Evolutionary conservation across 1,140 invertebrate genomes (phyloP).

Genomic region (Scaptomyza pallida): DNA sequence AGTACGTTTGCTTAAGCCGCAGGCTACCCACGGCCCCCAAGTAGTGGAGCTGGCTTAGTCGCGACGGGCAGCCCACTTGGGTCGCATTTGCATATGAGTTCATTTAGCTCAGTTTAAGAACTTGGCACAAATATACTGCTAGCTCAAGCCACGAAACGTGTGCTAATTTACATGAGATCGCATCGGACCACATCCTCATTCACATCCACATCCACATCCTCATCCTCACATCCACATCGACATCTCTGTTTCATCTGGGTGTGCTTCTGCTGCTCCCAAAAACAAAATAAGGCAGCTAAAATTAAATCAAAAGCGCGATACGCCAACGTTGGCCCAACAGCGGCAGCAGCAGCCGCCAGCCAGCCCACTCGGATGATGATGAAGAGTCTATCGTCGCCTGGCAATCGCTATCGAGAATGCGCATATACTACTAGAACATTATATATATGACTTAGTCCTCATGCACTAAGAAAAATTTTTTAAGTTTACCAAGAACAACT

Average conservation of each 20-base stretch:
- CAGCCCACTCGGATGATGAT: slow-evolving; percentile 62
- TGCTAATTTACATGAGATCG: slow-evolving; percentile 82
- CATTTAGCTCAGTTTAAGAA: slow-evolving; percentile 77
- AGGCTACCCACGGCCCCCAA: slow-evolving; percentile 37
- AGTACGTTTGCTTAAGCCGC: slow-evolving; percentile 8
- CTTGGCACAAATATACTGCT: slow-evolving; percentile 65
- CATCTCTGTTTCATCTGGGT: slow-evolving; percentile 61
- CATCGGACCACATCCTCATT: slow-evolving; percentile 62
- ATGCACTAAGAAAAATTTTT: slow-evolving; percentile 9
- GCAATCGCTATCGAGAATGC: slow-evolving; percentile 42
- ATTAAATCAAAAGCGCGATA: slow-evolving; percentile 80
- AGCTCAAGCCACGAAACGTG: slow-evolving; percentile 68
- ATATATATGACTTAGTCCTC: slow-evolving; percentile 6
- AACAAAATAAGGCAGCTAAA: slow-evolving; percentile 54
- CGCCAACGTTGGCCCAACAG: slow-evolving; percentile 61
- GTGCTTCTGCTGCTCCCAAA: slow-evolving; percentile 37
- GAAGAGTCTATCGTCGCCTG: slow-evolving; percentile 61
- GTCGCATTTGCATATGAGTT: slow-evolving; percentile 77
- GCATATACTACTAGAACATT: slow-evolving; percentile 1
- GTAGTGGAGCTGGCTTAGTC: slow-evolving; percentile 1
- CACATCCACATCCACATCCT: slow-evolving; percentile 43
- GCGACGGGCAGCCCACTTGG: slow-evolving; percentile 70
- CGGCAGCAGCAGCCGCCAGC: slow-evolving; percentile 47
- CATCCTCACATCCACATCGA: slow-evolving; percentile 74
- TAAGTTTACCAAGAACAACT: not conserved